Evolutionary conservation across 1,140 invertebrate species (phyloP).

Genomic region (Dreissena polymorpha): DNA sequence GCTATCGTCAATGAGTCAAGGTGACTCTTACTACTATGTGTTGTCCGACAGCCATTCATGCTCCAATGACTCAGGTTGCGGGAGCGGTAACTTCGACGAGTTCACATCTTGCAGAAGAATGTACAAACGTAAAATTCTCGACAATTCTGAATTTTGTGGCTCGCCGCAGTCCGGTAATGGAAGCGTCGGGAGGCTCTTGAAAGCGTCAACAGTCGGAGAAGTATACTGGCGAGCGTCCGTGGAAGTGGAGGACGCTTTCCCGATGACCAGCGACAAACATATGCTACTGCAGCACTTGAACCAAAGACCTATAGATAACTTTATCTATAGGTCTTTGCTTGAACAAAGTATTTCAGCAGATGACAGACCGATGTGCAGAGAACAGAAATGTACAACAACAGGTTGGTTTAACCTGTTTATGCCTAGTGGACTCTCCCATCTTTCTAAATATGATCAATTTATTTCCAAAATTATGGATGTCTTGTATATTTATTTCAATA

Average conservation of each 20-base stretch:
- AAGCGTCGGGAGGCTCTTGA: constrained; percentile 20
- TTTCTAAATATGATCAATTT: too few species aligned
- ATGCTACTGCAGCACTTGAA: constrained; percentile 36
- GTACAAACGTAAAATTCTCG: constrained; percentile 35
- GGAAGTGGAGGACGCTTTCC: background rate
- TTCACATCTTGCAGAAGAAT: constrained; percentile 45
- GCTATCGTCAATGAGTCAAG: constrained; percentile 25
- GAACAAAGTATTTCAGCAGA: constrained; percentile 41
- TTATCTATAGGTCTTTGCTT: too few species aligned
- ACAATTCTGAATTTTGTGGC: constrained; percentile 14
- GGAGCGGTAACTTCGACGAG: constrained; percentile 31
- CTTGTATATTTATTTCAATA: too few species aligned
- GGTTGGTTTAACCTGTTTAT: too few species aligned
- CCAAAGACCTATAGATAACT: too few species aligned
- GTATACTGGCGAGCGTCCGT: constrained; percentile 27
- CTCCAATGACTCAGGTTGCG: constrained; percentile 38
- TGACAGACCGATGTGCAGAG: constrained; percentile 35
- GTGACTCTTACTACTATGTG: constrained; percentile 44
- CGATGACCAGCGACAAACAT: constrained; percentile 45
- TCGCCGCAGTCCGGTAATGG: background rate
- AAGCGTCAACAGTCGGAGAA: constrained; percentile 23
- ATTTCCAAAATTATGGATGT: too few species aligned
- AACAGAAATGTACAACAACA: background rate
- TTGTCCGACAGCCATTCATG: constrained; percentile 29
- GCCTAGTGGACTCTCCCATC: too few species aligned